Conservation (phyloP, 1,140 invertebrate species). For the Magallana ariakensis region DNA sequence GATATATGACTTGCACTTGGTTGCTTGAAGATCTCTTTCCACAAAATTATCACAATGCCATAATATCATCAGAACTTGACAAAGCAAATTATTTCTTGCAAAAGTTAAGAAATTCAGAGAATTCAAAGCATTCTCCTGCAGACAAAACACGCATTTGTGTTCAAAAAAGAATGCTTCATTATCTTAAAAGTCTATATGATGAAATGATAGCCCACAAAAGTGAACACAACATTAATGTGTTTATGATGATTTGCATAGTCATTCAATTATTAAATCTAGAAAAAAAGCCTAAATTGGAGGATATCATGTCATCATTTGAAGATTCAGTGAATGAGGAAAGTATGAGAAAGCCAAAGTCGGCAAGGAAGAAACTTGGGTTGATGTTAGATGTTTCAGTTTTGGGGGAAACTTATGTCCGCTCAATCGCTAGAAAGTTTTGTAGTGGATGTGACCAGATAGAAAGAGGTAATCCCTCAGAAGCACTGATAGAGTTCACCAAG, state of each 20-base stretch:
- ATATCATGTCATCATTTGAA: conserved; percentile 45
- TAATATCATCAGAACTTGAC: neutral
- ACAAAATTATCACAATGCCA: conserved; percentile 20
- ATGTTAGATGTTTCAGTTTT: neutral
- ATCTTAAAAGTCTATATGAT: conserved; percentile 4
- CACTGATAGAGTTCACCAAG: conserved; percentile 66
- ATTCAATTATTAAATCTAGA: conserved; percentile 36
- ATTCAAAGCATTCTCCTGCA: too few species aligned
- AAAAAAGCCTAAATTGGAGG: neutral
- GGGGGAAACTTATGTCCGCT: conserved; percentile 46
- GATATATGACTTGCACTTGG: conserved; percentile 53
- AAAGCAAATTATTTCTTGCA: neutral
- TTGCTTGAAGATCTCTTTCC: conserved; percentile 56
- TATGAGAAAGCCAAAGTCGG: neutral
- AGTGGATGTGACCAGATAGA: conserved; percentile 59
- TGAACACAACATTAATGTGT: conserved; percentile 29
- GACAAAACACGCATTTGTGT: neutral
- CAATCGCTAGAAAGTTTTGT: conserved; percentile 59
- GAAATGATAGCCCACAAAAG: conserved; percentile 6
- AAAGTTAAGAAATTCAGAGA: neutral
- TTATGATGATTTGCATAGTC: conserved; percentile 34
- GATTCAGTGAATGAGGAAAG: neutral
- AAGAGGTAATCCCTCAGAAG: conserved; percentile 59
- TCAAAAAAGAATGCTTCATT: conserved; percentile 4
- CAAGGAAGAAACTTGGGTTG: neutral